Base-by-base conservation (phyloP, 2,113 vertebrate species). In the Callocephalon fimbriatum region DNA sequence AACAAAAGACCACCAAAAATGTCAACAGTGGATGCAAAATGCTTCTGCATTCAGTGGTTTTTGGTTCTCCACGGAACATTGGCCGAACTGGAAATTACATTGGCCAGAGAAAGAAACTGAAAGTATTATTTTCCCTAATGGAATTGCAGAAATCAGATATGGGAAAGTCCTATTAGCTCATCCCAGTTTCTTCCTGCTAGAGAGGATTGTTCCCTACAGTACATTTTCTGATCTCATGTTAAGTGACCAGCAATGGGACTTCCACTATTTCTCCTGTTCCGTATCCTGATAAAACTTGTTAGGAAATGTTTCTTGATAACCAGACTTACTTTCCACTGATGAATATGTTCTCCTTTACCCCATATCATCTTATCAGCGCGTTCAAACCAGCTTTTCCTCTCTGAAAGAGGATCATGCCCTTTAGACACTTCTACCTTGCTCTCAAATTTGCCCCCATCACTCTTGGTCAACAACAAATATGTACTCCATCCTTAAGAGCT, bases 131-230 rank as follows among this genome's bases (percentile, higher is more conserved):
- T 97, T 95, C 94, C 96, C 47, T 71, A n/a, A 8, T 26, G 92
- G 93, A 94, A 58, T 20, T 86, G 82, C 75, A 95, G 90, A 87
- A 90, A 86, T 90, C 19, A 70, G 78, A 76, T 22, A 67, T 40
- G 61, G 97, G 97, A 96, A 96, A 95, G 75, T 96, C 75, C 88
- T 68, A 35, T 93, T 80, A 92, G 87, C 92, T 97, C 95, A 91
- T 79, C 78, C 70, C 3, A 4, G 18, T 45, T 29, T 59, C 42
- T 71, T 66, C 91, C 95, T 89, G 80, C 63, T 20, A 29, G 12
- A n/a, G 38, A 93, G 35, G 56, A 59, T 47, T 93, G 51, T 73
- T 96, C 74, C 87, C 81, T 72, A 7, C 22, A 14, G 45, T 8
- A 74, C 37, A n/a, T 45, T 67, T 80, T 82, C 83, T 79, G 84